Percentiles rank a stretch among this genome's conserved stretches.
These are phyloP conservation scores for Rhorus exstirpatorius DNA, from an alignment of 2,888 invertebrate species.

Conservation along the genomic window DNA sequence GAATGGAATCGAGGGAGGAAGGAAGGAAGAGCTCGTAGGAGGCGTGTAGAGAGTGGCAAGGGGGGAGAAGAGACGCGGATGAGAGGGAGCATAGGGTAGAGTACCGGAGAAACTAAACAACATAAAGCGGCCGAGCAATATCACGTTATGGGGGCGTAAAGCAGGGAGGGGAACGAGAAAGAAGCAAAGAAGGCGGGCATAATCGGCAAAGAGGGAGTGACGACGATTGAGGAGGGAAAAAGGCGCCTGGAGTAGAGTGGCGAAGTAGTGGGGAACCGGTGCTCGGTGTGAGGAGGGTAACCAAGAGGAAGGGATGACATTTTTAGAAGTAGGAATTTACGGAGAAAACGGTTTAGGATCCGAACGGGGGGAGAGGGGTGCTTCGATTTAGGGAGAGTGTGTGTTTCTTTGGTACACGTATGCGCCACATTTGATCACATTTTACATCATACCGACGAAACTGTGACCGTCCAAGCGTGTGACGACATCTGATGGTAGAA, in stretches of 20 bases:
- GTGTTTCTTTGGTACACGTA: conserved; percentile 1
- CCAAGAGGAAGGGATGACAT: conserved; percentile 50
- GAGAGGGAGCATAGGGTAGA: conserved; percentile 7
- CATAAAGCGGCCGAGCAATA: conserved; percentile 10
- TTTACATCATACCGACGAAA: no score
- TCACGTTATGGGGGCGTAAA: conserved; percentile 36
- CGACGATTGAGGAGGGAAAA: conserved; percentile 62
- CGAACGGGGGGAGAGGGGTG: conserved; percentile 37
- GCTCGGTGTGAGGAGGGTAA: conserved; percentile 19
- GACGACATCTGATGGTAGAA: no score
- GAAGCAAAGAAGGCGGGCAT: conserved; percentile 61
- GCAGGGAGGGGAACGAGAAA: conserved; percentile 46
- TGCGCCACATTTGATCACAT: conserved; percentile 6
- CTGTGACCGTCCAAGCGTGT: no score
- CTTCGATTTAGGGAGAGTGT: background rate
- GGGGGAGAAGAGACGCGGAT: background rate
- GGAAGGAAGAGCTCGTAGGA: conserved; percentile 52
- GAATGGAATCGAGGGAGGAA: conserved; percentile 52
- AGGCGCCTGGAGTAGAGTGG: conserved; percentile 30
- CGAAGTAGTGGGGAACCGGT: conserved; percentile 23
- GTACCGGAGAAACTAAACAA: conserved; percentile 6
- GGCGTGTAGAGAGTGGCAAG: conserved; percentile 1
- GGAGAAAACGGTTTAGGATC: conserved; percentile 37
- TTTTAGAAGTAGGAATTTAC: conserved; percentile 39
- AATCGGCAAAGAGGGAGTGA: conserved; percentile 64